Evolutionary conservation across 1,140 invertebrate species (phyloP).

Genomic region (Drosophila biarmipes): DNA sequence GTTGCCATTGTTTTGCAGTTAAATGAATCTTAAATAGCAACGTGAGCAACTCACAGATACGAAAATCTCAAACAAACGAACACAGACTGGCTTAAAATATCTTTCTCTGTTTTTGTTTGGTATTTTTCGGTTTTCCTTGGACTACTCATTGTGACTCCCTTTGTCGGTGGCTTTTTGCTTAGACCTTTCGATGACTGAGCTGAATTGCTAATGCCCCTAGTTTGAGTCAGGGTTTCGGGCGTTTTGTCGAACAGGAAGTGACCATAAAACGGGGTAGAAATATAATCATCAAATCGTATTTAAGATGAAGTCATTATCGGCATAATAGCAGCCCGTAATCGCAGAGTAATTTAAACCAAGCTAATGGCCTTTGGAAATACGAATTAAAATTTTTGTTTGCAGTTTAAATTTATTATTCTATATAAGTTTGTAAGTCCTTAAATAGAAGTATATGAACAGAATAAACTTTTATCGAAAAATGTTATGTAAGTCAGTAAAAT

Average conservation of each 20-base stretch:
- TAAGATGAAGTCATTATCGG: slow-evolving; percentile 31
- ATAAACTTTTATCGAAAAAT: no score
- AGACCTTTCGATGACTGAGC: slow-evolving; percentile 59
- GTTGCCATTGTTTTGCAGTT: slow-evolving; percentile 46
- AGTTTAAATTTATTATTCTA: neutral
- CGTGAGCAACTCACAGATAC: slow-evolving; percentile 36
- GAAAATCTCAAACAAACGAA: neutral
- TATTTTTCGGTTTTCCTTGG: slow-evolving; percentile 27
- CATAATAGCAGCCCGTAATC: slow-evolving; percentile 22
- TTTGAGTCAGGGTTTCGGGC: slow-evolving; percentile 5
- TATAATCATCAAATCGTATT: slow-evolving; percentile 23
- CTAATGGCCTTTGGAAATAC: neutral
- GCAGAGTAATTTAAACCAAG: slow-evolving; percentile 20
- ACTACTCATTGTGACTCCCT: slow-evolving; percentile 25
- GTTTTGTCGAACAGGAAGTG: slow-evolving; percentile 17
- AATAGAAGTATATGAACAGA: no score
- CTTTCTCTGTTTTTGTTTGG: slow-evolving; percentile 11
- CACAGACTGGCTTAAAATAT: slow-evolving; percentile 30
- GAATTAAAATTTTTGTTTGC: no score
- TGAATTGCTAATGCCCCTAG: slow-evolving; percentile 47
- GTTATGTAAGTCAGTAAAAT: no score
- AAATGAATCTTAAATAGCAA: slow-evolving; percentile 58
- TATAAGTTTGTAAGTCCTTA: no score
- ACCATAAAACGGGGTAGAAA: slow-evolving; percentile 5
- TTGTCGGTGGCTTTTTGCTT: slow-evolving; percentile 23